Evolutionary conservation across 2,113 vertebrate species (phyloP).

Genomic region (Phocoena phocoena): DNA sequence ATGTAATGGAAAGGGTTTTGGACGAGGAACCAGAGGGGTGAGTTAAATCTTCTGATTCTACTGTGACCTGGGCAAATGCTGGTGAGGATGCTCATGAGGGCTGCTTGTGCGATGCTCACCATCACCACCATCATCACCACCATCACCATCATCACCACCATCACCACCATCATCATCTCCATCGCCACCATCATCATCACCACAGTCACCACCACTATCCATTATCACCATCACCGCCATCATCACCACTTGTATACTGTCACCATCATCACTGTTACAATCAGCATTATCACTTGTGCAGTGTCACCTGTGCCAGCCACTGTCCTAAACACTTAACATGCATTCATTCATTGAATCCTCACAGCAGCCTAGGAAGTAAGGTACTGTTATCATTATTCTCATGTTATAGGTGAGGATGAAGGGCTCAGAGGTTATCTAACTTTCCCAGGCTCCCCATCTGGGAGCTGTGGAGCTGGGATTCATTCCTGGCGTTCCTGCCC

Average conservation of each 20-base stretch:
- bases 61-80: rapidly evolving
- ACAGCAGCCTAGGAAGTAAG: not conserved
- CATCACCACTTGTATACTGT: not conserved
- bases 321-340: not conserved
- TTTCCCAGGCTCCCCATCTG: not conserved
- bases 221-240: too few species aligned
- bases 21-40: not conserved
- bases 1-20: not conserved
- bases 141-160: too few species aligned
- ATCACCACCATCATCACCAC: rapidly evolving
- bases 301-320: too few species aligned
- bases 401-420: not conserved
- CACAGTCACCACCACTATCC: too few species aligned
- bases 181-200: too few species aligned
- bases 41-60: not conserved
- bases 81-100: not conserved
- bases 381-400: not conserved
- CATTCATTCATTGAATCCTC: too few species aligned
- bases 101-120: not conserved
- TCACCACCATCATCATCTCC: rapidly evolving
- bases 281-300: not conserved
- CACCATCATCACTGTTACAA: rapidly evolving
- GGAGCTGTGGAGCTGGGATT: not conserved
- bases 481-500: too few species aligned
- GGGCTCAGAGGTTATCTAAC: not conserved